Evolutionary conservation across 2,888 invertebrate genomes (phyloP).

Genomic region (Eupithecia insigniata): DNA sequence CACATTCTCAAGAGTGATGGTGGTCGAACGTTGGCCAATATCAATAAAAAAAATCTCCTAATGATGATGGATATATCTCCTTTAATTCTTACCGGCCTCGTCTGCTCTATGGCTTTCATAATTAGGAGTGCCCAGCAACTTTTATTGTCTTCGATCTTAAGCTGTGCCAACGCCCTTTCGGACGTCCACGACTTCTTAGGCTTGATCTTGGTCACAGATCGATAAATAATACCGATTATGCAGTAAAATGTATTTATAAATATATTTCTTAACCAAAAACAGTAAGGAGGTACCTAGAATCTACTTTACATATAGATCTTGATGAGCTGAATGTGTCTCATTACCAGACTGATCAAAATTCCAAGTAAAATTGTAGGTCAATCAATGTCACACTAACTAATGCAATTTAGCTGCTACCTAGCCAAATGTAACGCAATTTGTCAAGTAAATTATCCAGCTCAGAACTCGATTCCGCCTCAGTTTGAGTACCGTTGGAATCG

Average conservation of each 20-base stretch:
- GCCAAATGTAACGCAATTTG: constrained; percentile 14
- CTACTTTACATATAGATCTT: not conserved
- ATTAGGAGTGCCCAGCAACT: not conserved
- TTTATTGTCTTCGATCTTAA: not conserved
- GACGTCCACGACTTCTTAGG: not conserved
- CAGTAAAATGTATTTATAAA: no score
- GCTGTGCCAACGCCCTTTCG: not conserved
- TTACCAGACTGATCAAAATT: not conserved
- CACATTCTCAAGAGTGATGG: no score
- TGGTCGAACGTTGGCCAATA: no score
- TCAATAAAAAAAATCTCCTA: no score
- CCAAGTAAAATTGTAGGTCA: constrained; percentile 11
- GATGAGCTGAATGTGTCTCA: not conserved
- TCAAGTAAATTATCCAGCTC: not conserved
- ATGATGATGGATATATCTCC: not conserved
- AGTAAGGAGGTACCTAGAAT: no score
- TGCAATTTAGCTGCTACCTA: not conserved
- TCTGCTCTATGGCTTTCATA: no score
- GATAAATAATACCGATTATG: no score
- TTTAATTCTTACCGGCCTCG: not conserved
- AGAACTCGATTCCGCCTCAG: not conserved
- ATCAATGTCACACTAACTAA: constrained; percentile 19
- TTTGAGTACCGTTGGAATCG: not conserved
- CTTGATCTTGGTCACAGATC: no score
- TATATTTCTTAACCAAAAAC: not conserved